Conservation (phyloP, 2,888 invertebrate species). For the Latheticus oryzae region DNA sequence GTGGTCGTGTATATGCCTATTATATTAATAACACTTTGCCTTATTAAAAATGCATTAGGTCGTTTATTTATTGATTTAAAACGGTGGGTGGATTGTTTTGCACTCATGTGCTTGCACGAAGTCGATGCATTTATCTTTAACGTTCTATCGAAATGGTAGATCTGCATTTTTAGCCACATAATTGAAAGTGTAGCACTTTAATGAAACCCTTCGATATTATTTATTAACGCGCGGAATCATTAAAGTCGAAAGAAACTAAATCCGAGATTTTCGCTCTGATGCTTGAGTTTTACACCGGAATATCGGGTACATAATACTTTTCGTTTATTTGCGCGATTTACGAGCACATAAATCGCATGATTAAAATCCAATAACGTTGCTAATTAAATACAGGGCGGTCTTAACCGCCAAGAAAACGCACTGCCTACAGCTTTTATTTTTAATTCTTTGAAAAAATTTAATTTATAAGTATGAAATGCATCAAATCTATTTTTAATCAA, state of each 20-base stretch:
- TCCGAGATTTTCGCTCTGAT: constrained; percentile 10
- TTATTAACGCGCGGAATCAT: constrained; percentile 32
- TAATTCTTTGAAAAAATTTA: too few species aligned
- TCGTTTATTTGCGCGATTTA: constrained; percentile 17
- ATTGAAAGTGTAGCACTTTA: constrained; percentile 52
- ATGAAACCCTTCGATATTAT: constrained; percentile 40
- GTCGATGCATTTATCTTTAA: constrained; percentile 35
- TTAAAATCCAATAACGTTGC: constrained; percentile 30
- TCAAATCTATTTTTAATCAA: too few species aligned
- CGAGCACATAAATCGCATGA: constrained; percentile 12
- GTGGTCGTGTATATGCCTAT: constrained; percentile 63
- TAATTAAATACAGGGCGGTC: constrained; percentile 17
- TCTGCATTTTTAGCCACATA: constrained; percentile 42
- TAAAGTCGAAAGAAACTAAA: constrained; percentile 18
- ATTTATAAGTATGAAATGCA: too few species aligned
- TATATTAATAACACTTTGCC: constrained; percentile 64
- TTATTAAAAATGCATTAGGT: constrained; percentile 65
- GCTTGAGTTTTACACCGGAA: constrained; percentile 9
- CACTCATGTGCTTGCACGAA: constrained; percentile 39
- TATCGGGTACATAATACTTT: constrained; percentile 6
- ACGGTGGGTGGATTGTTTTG: constrained; percentile 59
- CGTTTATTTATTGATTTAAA: constrained; percentile 64
- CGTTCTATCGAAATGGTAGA: constrained; percentile 35
- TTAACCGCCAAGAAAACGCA: constrained; percentile 7
- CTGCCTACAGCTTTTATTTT: too few species aligned